These are phyloP conservation scores for Brachypteracias leptosomus DNA, from an alignment of 2,113 vertebrate species.

Conservation along the genomic window DNA sequence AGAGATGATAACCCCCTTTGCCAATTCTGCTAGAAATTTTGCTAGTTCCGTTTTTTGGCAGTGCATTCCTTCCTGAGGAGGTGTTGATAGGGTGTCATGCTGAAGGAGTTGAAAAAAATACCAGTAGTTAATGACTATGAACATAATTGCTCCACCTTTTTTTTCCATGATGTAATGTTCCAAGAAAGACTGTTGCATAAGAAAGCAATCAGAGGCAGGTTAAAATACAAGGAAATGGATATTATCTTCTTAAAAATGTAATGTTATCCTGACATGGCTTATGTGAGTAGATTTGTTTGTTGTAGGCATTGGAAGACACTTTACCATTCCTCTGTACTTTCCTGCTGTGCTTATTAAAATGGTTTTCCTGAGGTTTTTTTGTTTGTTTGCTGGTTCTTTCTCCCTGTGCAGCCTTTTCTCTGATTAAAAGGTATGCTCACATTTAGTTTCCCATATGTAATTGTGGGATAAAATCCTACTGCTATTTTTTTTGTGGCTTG, in stretches of 20 bases:
- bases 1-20: not conserved
- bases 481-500: not conserved
- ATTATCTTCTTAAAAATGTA: not conserved
- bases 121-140: not conserved
- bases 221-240: conserved; percentile 28
- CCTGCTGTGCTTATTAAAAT: not conserved
- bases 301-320: not conserved
- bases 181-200: conserved; percentile 36
- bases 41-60: not conserved
- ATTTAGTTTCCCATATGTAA: not conserved
- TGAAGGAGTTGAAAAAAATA: not conserved
- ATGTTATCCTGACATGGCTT: not conserved
- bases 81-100: rapidly evolving
- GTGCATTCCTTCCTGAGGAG: not conserved
- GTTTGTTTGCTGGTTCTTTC: not conserved
- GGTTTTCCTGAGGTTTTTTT: not conserved
- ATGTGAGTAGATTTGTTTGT: not conserved
- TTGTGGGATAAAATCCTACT: not conserved
- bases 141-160: not conserved
- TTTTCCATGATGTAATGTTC: not conserved
- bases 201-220: not conserved
- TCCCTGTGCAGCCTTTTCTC: not conserved
- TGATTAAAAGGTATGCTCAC: not conserved
- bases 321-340: not conserved
- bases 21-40: not conserved